Base-by-base conservation (phyloP, 1,140 invertebrate species). In the Steinernema feltiae region DNA sequence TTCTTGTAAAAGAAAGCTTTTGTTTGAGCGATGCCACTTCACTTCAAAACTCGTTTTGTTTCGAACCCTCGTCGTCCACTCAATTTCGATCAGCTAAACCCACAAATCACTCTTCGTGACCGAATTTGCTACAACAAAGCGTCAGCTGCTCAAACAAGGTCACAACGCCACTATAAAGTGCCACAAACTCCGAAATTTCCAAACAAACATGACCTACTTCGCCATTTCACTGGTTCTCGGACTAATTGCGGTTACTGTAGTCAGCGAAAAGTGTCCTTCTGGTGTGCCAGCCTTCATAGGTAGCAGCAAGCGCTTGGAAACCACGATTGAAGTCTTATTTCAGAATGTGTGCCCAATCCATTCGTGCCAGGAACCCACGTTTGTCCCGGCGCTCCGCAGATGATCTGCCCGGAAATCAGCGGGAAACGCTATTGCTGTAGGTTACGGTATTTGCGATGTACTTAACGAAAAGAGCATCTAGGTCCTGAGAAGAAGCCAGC, bases 371-470 rank as follows among this genome's bases (percentile, higher is more conserved):
- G 53, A 12, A 63, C 53, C 53, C 24, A n/a, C 53, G 24, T 63
- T 7, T 63, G 53, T 21, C 53, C 53, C 3, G 53, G 53, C 7
- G 53, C 53, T 3, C 24, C 12, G 2, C 53, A 63, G 24, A 63
- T 63, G 53, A 17, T 3, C 24, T 63, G 53, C 24, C 53, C 53
- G 15, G 53, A 63, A 63, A 63, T 63, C 7, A 12, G 24, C 12
- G 53, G 53, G 24, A 63, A 63, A 63, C 24, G 24, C 53, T 63
- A 63, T 27, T 63, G 53, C 53, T 63, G 53, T 63, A 63, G 24
- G 24, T 63, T n/a, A 3, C 7, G 15, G 3, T 21, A 63, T n/a
- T 63, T 27, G 7, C 24, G 7, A 15, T 27, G 3, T 15, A n/a
- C 7, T 15, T 63, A 15, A 12, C 15, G 24, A 27, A 63, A 27